Evolutionary conservation across 2,113 vertebrate genomes (phyloP).

Genomic region (Zosterops lateralis): DNA sequence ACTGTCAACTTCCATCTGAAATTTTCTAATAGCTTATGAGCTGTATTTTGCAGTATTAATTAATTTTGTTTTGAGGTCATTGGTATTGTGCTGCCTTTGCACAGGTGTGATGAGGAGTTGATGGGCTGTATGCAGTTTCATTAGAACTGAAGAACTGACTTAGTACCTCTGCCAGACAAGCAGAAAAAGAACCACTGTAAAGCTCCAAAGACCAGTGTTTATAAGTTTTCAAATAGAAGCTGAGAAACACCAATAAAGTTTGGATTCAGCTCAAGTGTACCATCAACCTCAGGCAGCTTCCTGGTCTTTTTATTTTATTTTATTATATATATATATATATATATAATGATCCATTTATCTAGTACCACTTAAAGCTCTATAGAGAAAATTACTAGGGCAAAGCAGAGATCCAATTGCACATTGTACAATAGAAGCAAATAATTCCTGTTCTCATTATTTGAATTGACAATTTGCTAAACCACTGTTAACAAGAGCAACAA

Average conservation of each 20-base stretch:
- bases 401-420: constrained; percentile 69
- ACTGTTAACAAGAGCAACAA: constrained; percentile 76
- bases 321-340: not conserved
- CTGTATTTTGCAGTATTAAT: not conserved
- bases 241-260: constrained; percentile 70
- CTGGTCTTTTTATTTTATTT: not conserved
- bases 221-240: constrained; percentile 70
- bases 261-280: constrained; percentile 69
- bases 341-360: constrained; percentile 62
- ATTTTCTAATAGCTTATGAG: not conserved
- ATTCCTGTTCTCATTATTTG: constrained; percentile 75
- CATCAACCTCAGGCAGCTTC: constrained; percentile 60
- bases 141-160: not conserved
- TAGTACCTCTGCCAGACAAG: not conserved
- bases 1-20: not conserved
- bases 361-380: constrained; percentile 63
- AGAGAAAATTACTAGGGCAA: constrained; percentile 68
- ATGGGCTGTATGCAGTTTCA: not conserved
- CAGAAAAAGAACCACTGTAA: constrained; percentile 34
- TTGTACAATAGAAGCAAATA: constrained; percentile 64
- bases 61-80: not conserved
- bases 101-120: not conserved
- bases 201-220: constrained; percentile 57
- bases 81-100: not conserved
- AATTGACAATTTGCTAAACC: constrained; percentile 77